Percentiles rank a stretch among this genome's conserved stretches.
These are phyloP conservation scores for Lampropteryx suffumata DNA, from an alignment of 2,888 invertebrate species.

Conservation along the genomic window DNA sequence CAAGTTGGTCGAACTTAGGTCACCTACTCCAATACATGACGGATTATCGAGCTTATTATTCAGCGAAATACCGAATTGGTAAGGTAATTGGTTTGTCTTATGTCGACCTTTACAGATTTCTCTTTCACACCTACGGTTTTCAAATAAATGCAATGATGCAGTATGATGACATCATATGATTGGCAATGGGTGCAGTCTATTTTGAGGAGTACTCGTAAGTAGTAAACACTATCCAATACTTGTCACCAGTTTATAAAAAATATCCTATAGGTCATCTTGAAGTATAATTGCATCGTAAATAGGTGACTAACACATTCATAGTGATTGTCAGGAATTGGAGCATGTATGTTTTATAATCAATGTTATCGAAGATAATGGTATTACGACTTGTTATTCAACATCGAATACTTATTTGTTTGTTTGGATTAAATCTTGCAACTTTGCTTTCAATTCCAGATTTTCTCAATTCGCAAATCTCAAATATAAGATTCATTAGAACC, in stretches of 20 bases:
- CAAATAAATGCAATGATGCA: conserved; percentile 28
- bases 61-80: conserved; percentile 9
- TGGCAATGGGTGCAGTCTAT: conserved; percentile 61
- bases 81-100: conserved; percentile 1
- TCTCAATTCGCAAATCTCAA: no score
- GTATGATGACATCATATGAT: conserved; percentile 53
- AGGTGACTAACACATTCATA: not conserved
- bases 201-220: conserved; percentile 39
- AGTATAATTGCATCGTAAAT: not conserved
- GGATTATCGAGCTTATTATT: not conserved
- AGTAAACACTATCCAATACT: conserved; percentile 23
- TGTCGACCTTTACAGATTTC: conserved; percentile 14
- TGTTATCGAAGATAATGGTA: conserved; percentile 2
- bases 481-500: no score
- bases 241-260: conserved; percentile 19
- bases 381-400: conserved; percentile 4
- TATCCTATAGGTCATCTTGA: conserved; percentile 17
- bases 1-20: not conserved
- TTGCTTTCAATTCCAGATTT: not conserved
- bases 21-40: not conserved
- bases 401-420: not conserved
- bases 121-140: conserved; percentile 19
- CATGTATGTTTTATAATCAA: not conserved
- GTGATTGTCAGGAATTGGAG: conserved; percentile 3
- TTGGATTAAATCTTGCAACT: not conserved